These are phyloP conservation scores for Oncorhynchus gorbuscha DNA, from an alignment of 2,113 vertebrate genomes.

Conservation along the genomic window DNA sequence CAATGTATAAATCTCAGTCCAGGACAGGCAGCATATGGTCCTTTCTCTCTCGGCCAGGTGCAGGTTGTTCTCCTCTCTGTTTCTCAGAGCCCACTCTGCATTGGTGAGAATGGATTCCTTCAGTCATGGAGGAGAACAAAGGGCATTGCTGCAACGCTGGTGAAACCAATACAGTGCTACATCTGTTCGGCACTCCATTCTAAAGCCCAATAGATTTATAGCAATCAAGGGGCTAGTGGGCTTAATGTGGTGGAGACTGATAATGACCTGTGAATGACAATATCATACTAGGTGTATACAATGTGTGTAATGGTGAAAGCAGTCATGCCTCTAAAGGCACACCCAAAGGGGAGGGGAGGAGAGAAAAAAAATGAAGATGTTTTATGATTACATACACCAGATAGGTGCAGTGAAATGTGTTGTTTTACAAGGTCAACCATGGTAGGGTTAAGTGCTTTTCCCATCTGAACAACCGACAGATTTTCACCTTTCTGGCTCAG, in stretches of 20 bases:
- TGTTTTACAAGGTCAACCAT: no score
- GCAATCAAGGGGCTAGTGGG: constrained; percentile 5
- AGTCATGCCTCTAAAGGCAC: not conserved
- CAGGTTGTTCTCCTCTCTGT: constrained; percentile 49
- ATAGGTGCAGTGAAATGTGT: no score
- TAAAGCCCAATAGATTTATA: constrained; percentile 10
- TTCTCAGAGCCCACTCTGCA: not conserved
- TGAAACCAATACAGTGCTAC: constrained; percentile 26
- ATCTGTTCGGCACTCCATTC: constrained; percentile 13
- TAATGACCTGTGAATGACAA: constrained; percentile 13
- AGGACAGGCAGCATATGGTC: constrained; percentile 39
- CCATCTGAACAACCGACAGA: no score
- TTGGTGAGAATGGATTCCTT: constrained; percentile 33
- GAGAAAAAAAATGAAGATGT: no score
- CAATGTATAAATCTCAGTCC: constrained; percentile 17
- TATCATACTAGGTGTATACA: no score
- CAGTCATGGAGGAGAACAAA: constrained; percentile 45
- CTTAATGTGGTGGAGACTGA: not conserved
- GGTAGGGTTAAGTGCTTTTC: no score
- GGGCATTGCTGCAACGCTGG: constrained; percentile 32
- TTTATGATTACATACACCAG: no score
- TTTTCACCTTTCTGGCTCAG: no score
- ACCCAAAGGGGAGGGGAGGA: not conserved
- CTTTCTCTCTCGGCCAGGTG: constrained; percentile 6
- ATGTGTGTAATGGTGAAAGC: not conserved